Conservation (phyloP, 2,888 invertebrate species). For the Hydriomena furcata region DNA sequence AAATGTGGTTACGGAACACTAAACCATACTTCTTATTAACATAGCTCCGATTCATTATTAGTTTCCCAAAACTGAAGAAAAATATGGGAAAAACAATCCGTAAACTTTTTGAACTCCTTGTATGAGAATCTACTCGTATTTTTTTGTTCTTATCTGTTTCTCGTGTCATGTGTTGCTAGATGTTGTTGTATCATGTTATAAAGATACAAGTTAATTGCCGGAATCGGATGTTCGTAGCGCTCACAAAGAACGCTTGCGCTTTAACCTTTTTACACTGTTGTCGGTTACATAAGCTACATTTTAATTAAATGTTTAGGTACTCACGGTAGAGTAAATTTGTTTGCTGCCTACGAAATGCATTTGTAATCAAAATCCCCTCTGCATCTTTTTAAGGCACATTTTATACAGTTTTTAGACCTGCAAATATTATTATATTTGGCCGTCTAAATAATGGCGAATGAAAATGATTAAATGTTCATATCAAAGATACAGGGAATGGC, state of each 20-base stretch:
- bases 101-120: too few species aligned
- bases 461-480: background rate
- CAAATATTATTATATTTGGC: too few species aligned
- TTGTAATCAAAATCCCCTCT: background rate
- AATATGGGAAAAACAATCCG: too few species aligned
- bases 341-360: background rate
- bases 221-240: constrained; percentile 25
- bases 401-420: too few species aligned
- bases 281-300: constrained; percentile 16
- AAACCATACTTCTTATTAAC: too few species aligned
- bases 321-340: constrained; percentile 8
- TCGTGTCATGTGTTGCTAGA: background rate
- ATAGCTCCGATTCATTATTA: too few species aligned
- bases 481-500: background rate
- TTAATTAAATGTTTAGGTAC: constrained; percentile 8
- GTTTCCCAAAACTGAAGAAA: too few species aligned
- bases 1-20: too few species aligned
- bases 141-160: background rate
- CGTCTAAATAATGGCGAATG: background rate
- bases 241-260: constrained; percentile 9
- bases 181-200: background rate
- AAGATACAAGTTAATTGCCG: constrained; percentile 14
- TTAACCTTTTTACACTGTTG: constrained; percentile 11
- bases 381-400: too few species aligned
- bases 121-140: too few species aligned